These are phyloP conservation scores for Istiophorus platypterus DNA, from an alignment of 2,113 vertebrate genomes.

Conservation along the genomic window DNA sequence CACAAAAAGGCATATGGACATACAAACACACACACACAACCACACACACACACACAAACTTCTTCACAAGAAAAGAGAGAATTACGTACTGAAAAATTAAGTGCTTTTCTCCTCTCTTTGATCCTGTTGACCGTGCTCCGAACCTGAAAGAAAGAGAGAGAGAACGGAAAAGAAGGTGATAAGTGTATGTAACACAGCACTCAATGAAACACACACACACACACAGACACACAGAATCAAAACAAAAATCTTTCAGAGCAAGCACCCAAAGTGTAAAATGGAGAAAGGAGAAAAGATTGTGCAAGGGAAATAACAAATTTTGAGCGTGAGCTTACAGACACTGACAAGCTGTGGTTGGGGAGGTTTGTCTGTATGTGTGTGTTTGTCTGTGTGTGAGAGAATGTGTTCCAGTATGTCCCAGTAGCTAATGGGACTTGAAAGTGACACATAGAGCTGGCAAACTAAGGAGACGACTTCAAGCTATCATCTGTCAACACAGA, in stretches of 20 bases:
- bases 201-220: constrained; percentile 36
- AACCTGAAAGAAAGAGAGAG: constrained; percentile 75
- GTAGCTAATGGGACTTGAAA: constrained; percentile 84
- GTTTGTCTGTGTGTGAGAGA: constrained; percentile 15
- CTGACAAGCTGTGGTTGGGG: constrained; percentile 30
- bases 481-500: constrained; percentile 84
- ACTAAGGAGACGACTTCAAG: constrained; percentile 84
- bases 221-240: constrained; percentile 23
- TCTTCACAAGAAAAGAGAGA: constrained; percentile 35
- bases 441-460: constrained; percentile 82
- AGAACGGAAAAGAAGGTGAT: constrained; percentile 31
- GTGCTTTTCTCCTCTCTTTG: constrained; percentile 85
- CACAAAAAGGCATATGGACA: neutral
- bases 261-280: constrained; percentile 29
- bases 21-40: neutral
- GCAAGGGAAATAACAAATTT: constrained; percentile 13
- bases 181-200: constrained; percentile 24
- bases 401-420: constrained; percentile 76
- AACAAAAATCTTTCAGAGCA: constrained; percentile 36
- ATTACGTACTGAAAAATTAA: constrained; percentile 85
- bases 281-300: constrained; percentile 25
- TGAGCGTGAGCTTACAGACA: constrained; percentile 6
- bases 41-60: constrained; percentile 10
- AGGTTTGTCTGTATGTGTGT: constrained; percentile 33
- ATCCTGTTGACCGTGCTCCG: constrained; percentile 86